Base-by-base conservation (phyloP, 2,888 invertebrate species). In the Ischnura elegans region DNA sequence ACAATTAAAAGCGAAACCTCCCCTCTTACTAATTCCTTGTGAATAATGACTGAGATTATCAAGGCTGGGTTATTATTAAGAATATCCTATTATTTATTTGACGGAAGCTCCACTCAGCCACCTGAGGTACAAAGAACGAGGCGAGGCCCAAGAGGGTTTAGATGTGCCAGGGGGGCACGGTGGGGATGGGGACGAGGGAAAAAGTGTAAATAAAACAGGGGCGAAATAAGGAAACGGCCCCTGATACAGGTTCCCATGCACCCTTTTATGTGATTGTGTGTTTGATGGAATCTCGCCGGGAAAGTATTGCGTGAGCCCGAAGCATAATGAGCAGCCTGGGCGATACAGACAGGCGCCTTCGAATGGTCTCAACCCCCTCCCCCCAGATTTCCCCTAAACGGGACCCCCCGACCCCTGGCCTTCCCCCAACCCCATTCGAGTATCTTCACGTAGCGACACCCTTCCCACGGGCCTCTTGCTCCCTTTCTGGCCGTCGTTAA, bases 21-120 rank as follows among this genome's bases (percentile, higher is more conserved):
- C 46, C 46, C n/a, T n/a, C 46, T 86, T 2, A 25, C 46, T 46
- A 86, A 86, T 86, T 86, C 86, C 86, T 0, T n/a, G 86, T 86
- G 46, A 86, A n/a, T 86, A 86, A 86, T 86, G 86, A 86, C 45
- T 46, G 45, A 86, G 46, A 21, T 45, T 86, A 86, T 86, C 46
- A 86, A 86, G 86, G 46, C 46, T n/a, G 45, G 86, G 86, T n/a
- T 45, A 86, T 86, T 46, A 86, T 45, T 46, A 46, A 86, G 86
- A 46, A 86, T 86, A 86, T 86, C 86, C 46, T 43, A 43, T 86
- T 45, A 86, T 86, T 86, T 86, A 86, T 86, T 45, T 43, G 43
- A 45, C 46, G 43, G 86, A 86, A 43, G 86, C 86, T 86, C 19
- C 25, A 45, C 86, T 46, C 46, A 45, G 10, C 86, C 86, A 86